Evolutionary conservation across 37 sponge, comb jelly and placozoan species (phyloP).

Genomic region (Axinella damicornis): DNA sequence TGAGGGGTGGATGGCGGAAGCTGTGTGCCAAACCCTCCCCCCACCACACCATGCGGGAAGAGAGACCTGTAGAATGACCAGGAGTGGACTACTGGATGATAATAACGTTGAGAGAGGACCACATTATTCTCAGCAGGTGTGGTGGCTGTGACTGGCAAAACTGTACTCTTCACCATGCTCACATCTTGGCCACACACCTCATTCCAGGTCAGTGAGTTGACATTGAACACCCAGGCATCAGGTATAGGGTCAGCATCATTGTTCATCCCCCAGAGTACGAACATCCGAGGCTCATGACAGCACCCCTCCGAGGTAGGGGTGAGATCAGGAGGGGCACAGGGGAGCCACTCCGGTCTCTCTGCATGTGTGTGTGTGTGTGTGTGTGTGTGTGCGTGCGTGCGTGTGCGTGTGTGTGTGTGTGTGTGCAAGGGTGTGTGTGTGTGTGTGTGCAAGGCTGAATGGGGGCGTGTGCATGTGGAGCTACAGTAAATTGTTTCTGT

Average conservation of each 20-base stretch:
- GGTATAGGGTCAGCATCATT: slow-evolving; percentile 39
- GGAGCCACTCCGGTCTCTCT: slow-evolving; percentile 42
- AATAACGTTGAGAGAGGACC: too few relatives aligned
- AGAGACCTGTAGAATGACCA: neutral
- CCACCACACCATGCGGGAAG: slow-evolving; percentile 9
- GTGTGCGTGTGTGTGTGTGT: too few relatives aligned
- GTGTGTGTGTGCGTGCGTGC: too few relatives aligned
- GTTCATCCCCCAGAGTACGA: slow-evolving; percentile 79
- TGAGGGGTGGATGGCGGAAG: slow-evolving; percentile 22
- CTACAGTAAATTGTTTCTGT: too few relatives aligned
- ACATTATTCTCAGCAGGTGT: too few relatives aligned
- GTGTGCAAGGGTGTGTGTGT: too few relatives aligned
- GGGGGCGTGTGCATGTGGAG: neutral
- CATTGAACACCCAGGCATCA: slow-evolving; percentile 63
- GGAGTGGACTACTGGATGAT: too few relatives aligned
- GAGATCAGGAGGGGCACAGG: slow-evolving; percentile 56
- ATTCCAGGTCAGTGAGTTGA: slow-evolving; percentile 58
- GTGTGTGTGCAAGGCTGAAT: too few relatives aligned
- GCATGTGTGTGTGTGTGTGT: neutral
- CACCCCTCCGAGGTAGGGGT: neutral
- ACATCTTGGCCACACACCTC: neutral
- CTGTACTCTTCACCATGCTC: neutral
- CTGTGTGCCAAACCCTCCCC: slow-evolving; percentile 51
- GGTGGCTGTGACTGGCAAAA: too few relatives aligned
- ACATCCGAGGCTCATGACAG: slow-evolving; percentile 20